Evolutionary conservation across 2,888 invertebrate genomes (phyloP).

Genomic region (Ashinkailepas kermadecensis): DNA sequence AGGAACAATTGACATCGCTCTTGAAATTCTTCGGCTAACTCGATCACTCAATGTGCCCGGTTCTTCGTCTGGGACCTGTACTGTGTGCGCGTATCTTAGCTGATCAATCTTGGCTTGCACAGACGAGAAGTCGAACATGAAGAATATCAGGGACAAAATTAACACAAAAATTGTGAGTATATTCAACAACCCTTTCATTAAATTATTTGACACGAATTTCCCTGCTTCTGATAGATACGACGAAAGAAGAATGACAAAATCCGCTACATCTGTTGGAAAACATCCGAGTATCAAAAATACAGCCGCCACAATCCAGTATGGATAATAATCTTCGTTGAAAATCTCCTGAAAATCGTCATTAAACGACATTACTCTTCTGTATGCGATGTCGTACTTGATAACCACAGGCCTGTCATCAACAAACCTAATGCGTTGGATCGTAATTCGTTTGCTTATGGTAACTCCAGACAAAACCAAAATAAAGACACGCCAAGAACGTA

Average conservation of each 20-base stretch:
- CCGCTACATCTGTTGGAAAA: not conserved
- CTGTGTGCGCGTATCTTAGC: not conserved
- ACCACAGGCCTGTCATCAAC: too few species aligned
- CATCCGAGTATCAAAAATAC: not conserved
- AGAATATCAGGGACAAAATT: not conserved
- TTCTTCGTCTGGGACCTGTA: not conserved
- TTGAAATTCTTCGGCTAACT: not conserved
- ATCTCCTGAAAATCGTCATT: not conserved
- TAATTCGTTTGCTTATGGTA: too few species aligned
- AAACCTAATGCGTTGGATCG: too few species aligned
- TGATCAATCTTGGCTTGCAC: not conserved
- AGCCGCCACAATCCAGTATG: not conserved
- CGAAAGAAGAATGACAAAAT: not conserved
- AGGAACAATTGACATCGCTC: slow-evolving; percentile 3
- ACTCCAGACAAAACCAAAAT: too few species aligned
- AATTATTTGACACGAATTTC: not conserved
- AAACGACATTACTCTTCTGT: too few species aligned
- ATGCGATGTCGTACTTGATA: too few species aligned
- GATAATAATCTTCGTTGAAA: not conserved
- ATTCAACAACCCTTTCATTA: not conserved
- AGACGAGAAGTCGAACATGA: not conserved
- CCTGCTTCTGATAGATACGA: not conserved
- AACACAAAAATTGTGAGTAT: not conserved
- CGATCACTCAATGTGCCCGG: not conserved
- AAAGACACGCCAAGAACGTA: too few species aligned